phyloP scores from a whole-genome alignment of 2,113 vertebrate genomes.

The Rhizomys pruinosus region DNA sequence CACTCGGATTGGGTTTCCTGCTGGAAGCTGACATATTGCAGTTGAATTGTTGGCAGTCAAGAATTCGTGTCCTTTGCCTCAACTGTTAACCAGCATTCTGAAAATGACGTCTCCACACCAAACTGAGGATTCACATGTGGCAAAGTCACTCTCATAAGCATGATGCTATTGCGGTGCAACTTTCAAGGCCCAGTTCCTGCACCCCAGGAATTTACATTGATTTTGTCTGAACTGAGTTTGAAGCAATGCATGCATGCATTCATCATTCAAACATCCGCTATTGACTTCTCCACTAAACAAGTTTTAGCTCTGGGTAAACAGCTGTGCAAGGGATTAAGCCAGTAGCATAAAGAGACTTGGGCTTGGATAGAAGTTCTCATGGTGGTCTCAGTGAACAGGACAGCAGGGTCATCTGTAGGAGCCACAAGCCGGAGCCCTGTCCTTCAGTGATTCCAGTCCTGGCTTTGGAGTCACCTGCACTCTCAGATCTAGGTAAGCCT shows the following conservation, averaged over 20 bases:
- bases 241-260: rapidly evolving
- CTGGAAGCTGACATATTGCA: constrained; percentile 66
- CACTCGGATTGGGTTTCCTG: constrained; percentile 84
- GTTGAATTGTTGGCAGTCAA: constrained; percentile 33
- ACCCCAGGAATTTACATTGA: not conserved
- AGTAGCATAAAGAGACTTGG: rapidly evolving
- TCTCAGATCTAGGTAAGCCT: too few relatives aligned
- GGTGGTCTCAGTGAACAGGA: too few relatives aligned
- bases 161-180: not conserved
- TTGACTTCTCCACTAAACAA: not conserved
- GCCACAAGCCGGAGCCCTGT: rapidly evolving
- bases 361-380: rapidly evolving
- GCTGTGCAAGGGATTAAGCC: rapidly evolving
- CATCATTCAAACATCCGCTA: too few relatives aligned
- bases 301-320: not conserved
- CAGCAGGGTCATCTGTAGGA: too few relatives aligned
- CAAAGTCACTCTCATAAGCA: not conserved
- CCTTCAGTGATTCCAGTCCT: rapidly evolving
- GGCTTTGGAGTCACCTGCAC: too few relatives aligned
- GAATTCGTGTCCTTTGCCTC: not conserved
- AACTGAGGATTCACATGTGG: not conserved
- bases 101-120: not conserved
- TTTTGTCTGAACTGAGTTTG: not conserved
- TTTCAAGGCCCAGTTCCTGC: not conserved
- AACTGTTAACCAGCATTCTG: not conserved